These are phyloP conservation scores for Hiodon alosoides DNA, from an alignment of 2,113 vertebrate genomes.

Conservation along the genomic window DNA sequence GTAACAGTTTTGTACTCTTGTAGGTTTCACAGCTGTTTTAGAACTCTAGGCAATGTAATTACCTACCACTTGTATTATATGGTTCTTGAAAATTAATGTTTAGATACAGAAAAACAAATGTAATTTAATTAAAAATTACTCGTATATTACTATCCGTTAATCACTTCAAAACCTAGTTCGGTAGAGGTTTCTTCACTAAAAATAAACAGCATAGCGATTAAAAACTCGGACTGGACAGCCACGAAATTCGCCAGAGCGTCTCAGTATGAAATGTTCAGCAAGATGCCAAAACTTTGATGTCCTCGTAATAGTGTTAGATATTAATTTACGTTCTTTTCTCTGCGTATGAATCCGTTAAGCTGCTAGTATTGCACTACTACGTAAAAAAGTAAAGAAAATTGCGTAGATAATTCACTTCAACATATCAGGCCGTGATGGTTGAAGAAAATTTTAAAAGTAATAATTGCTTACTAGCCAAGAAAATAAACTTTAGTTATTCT, in stretches of 20 bases:
- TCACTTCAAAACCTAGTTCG: neutral
- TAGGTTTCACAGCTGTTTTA: too few species aligned
- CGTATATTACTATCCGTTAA: too few species aligned
- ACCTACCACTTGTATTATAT: too few species aligned
- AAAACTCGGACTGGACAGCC: neutral
- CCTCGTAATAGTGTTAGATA: neutral
- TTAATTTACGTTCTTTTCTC: neutral
- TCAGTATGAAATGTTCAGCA: too few species aligned
- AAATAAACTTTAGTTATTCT: neutral
- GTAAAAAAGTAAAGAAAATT: slow-evolving; percentile 5
- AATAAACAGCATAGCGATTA: neutral
- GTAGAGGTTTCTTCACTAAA: neutral
- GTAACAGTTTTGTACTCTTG: neutral
- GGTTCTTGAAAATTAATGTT: too few species aligned
- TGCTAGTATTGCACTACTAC: neutral
- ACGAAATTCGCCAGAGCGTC: too few species aligned
- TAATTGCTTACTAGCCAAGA: neutral
- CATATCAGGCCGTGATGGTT: slow-evolving; percentile 15
- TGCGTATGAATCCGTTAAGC: neutral
- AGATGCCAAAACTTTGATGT: too few species aligned
- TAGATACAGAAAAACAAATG: too few species aligned
- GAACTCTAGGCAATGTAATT: too few species aligned
- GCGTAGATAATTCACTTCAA: slow-evolving; percentile 16
- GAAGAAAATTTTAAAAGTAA: slow-evolving; percentile 2
- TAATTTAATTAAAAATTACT: too few species aligned